Evolutionary conservation across 2,113 vertebrate genomes (phyloP), one percentile per base, ranked within the genome.

Genomic region (Crocuta crocuta): DNA sequence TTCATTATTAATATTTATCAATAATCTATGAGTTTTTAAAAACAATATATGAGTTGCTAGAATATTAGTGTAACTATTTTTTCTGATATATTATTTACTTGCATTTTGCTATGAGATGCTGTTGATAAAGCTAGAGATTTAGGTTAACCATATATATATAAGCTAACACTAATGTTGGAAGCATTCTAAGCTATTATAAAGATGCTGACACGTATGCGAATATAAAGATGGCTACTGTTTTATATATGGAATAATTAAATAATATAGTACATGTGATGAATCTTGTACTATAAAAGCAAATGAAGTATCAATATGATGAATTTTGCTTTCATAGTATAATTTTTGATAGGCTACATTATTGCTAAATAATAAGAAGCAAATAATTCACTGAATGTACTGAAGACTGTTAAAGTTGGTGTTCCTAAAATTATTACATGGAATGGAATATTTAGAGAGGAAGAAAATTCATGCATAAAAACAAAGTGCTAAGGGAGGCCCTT

Each of bases 251-350:
- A 94, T 45, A 70, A 93, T 39, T 84, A 91, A 66, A 53, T 74
- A 55, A 92, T 65, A 92, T 58, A 91, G 39, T 43, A 28, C 6
- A 73, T 35, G n/a, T 55, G 23, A 83, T 70, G 35, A 95, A 43
- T 74, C n/a, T 10, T 89, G 12, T 53, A 35, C 5, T 33, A 73
- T 26, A 89, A 92, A 94, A 96, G 68, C 24, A 94, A 86, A 81
- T 28, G 15, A 97, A 92, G 50, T 48, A 97, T 63, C 23, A 58
- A 43, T 88, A 28, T 11, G 55, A 45, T 74, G 31, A 95, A 88
- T 84, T 88, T 78, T 96, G 43, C 65, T 94, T 93, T 83, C 24
- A 74, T 26, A 89, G n/a, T 63, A 71, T 88, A 88, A 94, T 80
- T 94, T 94, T 76, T 87, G 33, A 76, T 90, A 78, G 53, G 7